A percentile compares a stretch with the other conserved stretches of the same genome.
phyloP scores from a whole-genome alignment of 2,888 invertebrate genomes.

The Lochmaea crataegi region DNA sequence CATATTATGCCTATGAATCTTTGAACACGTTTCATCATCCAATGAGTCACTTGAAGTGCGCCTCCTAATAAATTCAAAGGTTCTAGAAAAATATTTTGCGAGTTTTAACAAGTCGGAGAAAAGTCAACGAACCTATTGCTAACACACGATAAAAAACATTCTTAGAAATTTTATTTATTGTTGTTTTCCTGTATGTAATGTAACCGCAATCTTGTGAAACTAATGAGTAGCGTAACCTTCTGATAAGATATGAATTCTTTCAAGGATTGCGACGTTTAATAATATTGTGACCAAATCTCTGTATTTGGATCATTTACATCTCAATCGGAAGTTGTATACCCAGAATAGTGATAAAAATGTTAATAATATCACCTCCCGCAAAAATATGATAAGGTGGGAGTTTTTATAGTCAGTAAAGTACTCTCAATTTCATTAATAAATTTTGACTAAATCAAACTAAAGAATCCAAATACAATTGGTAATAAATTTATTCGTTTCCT shows the following conservation, averaged over 20 bases:
- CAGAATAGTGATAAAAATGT: conserved; percentile 6
- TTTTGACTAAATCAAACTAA: no score
- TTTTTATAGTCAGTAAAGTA: neutral
- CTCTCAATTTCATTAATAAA: no score
- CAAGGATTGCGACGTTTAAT: conserved; percentile 17
- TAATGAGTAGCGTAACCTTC: conserved; percentile 34
- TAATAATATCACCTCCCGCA: neutral
- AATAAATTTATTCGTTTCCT: no score
- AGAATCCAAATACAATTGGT: no score
- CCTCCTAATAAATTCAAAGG: conserved; percentile 28
- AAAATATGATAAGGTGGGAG: neutral
- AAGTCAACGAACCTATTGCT: conserved; percentile 37
- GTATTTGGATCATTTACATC: conserved; percentile 20
- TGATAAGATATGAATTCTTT: conserved; percentile 27
- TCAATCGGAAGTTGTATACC: conserved; percentile 18
- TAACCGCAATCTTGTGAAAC: conserved; percentile 31
- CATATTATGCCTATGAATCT: conserved; percentile 14
- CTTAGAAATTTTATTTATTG: conserved; percentile 38
- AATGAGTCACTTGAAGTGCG: conserved; percentile 21
- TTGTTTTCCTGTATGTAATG: conserved; percentile 40
- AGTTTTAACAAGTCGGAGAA: conserved; percentile 27
- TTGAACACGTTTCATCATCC: conserved; percentile 30
- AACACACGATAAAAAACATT: conserved; percentile 33
- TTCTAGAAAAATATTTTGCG: conserved; percentile 25
- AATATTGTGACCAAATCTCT: conserved; percentile 9